Percentiles rank a stretch among this genome's conserved stretches.
These are phyloP conservation scores for Tolmerus cingulatus DNA, from an alignment of 2,888 invertebrate species.

Conservation along the genomic window DNA sequence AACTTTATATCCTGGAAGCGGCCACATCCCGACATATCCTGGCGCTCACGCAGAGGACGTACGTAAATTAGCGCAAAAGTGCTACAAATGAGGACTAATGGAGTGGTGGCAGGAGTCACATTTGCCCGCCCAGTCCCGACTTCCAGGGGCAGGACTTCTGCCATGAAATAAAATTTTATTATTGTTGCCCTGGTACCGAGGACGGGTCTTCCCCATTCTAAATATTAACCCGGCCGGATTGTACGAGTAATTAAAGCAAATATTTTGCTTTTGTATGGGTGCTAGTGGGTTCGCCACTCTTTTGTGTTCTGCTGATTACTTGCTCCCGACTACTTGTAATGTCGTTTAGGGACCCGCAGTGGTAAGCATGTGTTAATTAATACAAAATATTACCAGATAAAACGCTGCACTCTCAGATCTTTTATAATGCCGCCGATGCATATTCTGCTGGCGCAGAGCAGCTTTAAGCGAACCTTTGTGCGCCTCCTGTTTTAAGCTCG, in stretches of 20 bases:
- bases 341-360: slow-evolving; percentile 18
- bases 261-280: slow-evolving; percentile 15
- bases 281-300: background rate
- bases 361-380: slow-evolving; percentile 34
- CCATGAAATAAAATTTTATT: slow-evolving; percentile 40
- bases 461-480: background rate
- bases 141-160: background rate
- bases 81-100: slow-evolving; percentile 37
- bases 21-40: background rate
- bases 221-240: slow-evolving; percentile 33
- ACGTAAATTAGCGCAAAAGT: slow-evolving; percentile 40
- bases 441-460: background rate
- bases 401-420: background rate
- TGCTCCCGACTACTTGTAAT: slow-evolving; percentile 14
- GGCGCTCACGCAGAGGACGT: slow-evolving; percentile 18
- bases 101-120: slow-evolving; percentile 16
- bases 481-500: background rate
- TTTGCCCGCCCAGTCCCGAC: background rate
- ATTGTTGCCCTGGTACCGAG: background rate
- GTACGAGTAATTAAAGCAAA: slow-evolving; percentile 36
- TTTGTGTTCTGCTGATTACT: slow-evolving; percentile 2
- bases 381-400: slow-evolving; percentile 29
- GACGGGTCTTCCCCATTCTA: background rate
- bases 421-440: background rate
- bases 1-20: background rate